phyloP scores from a whole-genome alignment of 2,888 invertebrate genomes.

The Linnaemya vulpina region DNA sequence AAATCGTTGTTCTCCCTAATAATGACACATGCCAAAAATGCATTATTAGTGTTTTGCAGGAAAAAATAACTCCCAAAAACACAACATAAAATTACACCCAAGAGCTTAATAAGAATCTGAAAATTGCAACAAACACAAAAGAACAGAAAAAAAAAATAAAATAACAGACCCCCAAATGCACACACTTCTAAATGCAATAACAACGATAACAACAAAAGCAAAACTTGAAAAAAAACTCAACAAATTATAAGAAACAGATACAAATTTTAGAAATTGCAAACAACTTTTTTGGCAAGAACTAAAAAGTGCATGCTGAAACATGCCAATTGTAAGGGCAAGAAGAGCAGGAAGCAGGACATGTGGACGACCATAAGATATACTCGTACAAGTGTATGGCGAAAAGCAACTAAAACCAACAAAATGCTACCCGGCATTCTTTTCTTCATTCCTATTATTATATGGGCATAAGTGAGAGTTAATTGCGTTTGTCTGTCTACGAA shows the following conservation, averaged over 20 bases:
- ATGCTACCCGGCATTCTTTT: background rate
- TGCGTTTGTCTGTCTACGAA: constrained; percentile 64
- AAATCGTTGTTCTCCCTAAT: background rate
- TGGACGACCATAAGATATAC: constrained; percentile 8
- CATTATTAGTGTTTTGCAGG: constrained; percentile 41
- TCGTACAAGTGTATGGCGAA: background rate
- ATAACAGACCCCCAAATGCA: constrained; percentile 4
- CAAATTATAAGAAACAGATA: constrained; percentile 65
- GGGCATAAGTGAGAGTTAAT: constrained; percentile 68
- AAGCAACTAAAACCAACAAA: constrained; percentile 18
- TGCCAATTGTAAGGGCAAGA: background rate
- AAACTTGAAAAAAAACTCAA: constrained; percentile 23
- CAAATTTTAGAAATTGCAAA: constrained; percentile 56
- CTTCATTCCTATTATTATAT: constrained; percentile 19
- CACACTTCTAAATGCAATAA: constrained; percentile 46
- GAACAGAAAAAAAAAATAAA: constrained; percentile 8
- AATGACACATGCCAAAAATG: constrained; percentile 38
- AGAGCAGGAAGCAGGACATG: background rate
- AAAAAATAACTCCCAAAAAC: constrained; percentile 22
- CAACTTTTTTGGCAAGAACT: constrained; percentile 41
- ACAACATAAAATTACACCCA: constrained; percentile 61
- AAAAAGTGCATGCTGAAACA: constrained; percentile 63
- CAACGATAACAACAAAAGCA: constrained; percentile 12
- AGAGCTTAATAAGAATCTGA: constrained; percentile 61
- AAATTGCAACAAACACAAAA: constrained; percentile 30